Conservation (phyloP, 2,797 vertebrate species). For the Enteromius trimaculatus region DNA sequence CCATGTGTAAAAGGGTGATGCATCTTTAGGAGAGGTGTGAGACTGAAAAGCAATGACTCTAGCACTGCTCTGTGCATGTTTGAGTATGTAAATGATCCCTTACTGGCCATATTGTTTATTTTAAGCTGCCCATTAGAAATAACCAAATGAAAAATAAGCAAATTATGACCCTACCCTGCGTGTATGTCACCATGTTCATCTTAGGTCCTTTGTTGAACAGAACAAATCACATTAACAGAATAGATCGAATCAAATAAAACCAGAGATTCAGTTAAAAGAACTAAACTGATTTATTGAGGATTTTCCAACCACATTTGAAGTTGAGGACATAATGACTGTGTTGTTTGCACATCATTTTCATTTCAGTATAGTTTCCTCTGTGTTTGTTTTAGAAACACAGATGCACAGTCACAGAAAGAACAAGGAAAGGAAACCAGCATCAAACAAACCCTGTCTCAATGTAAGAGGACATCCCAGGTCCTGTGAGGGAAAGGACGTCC, state of each 20-base stretch:
- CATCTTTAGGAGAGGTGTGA: conserved; percentile 68
- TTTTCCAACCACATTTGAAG: conserved; percentile 29
- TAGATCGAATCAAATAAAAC: conserved; percentile 12
- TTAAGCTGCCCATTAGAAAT: background rate
- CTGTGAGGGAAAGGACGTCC: background rate
- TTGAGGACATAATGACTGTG: conserved; percentile 51
- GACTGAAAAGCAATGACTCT: conserved; percentile 11
- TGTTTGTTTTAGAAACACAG: conserved; percentile 37
- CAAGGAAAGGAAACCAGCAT: background rate
- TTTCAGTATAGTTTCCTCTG: background rate
- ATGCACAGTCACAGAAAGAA: conserved; percentile 16
- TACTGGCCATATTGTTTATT: background rate
- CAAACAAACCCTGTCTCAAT: background rate
- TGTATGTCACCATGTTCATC: background rate
- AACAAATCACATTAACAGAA: background rate
- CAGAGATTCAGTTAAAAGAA: conserved; percentile 54
- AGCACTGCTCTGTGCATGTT: conserved; percentile 9
- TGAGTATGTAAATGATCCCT: background rate
- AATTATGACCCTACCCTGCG: background rate
- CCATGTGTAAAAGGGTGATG: conserved; percentile 59
- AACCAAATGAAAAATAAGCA: background rate
- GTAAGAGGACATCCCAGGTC: conserved; percentile 13
- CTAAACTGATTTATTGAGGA: conserved; percentile 56
- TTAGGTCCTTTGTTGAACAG: background rate
- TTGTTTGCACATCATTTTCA: conserved; percentile 37